These are phyloP conservation scores for Clarias magur DNA, from an alignment of 2,113 vertebrate species.

Conservation along the genomic window DNA sequence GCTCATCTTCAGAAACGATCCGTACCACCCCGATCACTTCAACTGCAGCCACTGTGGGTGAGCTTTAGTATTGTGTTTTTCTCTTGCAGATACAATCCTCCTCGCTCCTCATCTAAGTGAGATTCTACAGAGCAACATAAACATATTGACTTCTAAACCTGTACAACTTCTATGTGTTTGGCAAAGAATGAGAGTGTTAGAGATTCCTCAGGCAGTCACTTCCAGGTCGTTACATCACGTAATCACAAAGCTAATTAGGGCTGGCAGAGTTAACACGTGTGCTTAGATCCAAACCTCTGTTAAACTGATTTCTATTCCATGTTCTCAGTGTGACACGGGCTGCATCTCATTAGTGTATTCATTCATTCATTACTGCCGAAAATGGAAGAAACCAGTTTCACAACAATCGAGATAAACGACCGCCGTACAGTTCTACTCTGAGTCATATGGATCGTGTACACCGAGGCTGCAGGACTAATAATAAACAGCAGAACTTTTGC, in stretches of 20 bases:
- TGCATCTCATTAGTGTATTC: too few relatives aligned
- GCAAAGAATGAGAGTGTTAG: neutral
- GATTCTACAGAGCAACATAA: neutral
- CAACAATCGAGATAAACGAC: too few relatives aligned
- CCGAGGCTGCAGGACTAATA: neutral
- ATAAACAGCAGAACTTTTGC: neutral
- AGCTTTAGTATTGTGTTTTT: conserved; percentile 32
- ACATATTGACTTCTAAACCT: neutral
- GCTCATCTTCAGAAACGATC: conserved; percentile 95
- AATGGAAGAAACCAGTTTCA: too few relatives aligned
- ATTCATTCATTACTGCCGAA: too few relatives aligned
- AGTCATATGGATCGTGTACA: neutral
- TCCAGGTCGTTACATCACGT: neutral
- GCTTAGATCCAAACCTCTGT: too few relatives aligned
- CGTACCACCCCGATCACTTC: conserved; percentile 98
- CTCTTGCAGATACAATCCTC: neutral
- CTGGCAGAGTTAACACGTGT: too few relatives aligned
- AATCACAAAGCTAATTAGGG: neutral
- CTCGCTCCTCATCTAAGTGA: neutral
- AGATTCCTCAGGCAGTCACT: neutral
- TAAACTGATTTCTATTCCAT: too few relatives aligned
- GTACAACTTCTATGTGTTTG: neutral
- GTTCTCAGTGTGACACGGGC: too few relatives aligned
- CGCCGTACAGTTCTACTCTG: neutral
- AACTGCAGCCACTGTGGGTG: conserved; percentile 98